Base-by-base conservation (phyloP, 2,888 invertebrate genomes). In the Tetragonula carbonaria region DNA sequence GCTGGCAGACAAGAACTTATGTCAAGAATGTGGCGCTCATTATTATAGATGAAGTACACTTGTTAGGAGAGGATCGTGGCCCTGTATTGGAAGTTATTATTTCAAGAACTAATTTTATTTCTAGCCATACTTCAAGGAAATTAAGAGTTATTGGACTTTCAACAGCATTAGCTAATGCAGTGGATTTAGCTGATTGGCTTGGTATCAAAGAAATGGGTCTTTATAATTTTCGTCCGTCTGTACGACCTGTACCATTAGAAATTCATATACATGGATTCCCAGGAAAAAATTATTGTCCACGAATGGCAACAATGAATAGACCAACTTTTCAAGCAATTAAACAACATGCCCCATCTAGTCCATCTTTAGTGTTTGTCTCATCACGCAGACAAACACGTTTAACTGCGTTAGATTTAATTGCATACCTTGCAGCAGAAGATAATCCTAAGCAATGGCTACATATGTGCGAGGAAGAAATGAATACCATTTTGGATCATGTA, bases 251-350 rank as follows among this genome's bases (percentile, higher is more conserved):
- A 18, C 99, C 99, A 0, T 95, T 99, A 59, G 98, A 98, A 95
- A 97, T 97, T 18, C 99, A 99, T 92, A 98, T 99, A 90, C 97
- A 97, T 73, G 99, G 99, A 0, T 99, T 98, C 94, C 98, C 99
- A 0, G 99, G 99, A 5, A 98, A 99, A 88, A 99, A 99, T 94
- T 99, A 99, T 95, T 99, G 99, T 92, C 99, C 99, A 0, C 96
- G 99, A 71, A 99, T 99, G 99, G 97, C 99, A 85, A 98, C 99
- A 0, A 99, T 99, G 99, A 99, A 99, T 95, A 98, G 99, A 92
- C 99, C 99, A 0, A 97, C 98, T 0, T 99, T 98, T 95, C 98
- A 98, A 95, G 98, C 99, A 0, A 99, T 99, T 86, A 96, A 97
- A 68, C 97, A 98, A 76, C 98, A 99, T 94, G 99, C 99, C 0